phyloP scores from a whole-genome alignment of 2,113 vertebrate genomes.

The Cromileptes altivelis region DNA sequence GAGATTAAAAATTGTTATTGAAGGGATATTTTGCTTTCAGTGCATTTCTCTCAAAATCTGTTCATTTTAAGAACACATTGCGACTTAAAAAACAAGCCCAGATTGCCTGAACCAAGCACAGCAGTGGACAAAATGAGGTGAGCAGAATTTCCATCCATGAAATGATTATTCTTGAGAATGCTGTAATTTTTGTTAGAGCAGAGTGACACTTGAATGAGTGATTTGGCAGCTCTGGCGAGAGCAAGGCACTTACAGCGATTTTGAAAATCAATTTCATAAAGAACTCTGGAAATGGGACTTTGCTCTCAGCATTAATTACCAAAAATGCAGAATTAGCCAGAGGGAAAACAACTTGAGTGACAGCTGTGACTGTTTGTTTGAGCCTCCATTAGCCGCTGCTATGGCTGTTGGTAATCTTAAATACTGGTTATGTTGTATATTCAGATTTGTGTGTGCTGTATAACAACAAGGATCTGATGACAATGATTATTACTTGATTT shows the following conservation, averaged over 20 bases:
- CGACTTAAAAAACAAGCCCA: background rate
- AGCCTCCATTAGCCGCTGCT: background rate
- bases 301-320: background rate
- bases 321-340: background rate
- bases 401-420: background rate
- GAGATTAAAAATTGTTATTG: background rate
- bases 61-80: background rate
- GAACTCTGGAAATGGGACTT: slow-evolving; percentile 22
- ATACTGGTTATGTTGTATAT: background rate
- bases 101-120: background rate
- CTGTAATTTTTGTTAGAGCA: slow-evolving; percentile 1
- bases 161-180: background rate
- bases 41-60: background rate
- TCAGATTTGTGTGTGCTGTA: background rate
- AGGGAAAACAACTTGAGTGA: background rate
- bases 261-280: slow-evolving; percentile 39
- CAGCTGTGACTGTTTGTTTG: background rate
- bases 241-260: background rate
- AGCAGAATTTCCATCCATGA: background rate
- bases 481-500: background rate
- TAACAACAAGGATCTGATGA: background rate
- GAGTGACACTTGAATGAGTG: background rate
- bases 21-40: background rate
- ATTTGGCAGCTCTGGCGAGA: slow-evolving; percentile 23
- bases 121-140: background rate